Evolutionary conservation across 2,888 invertebrate genomes (phyloP).

Genomic region (Epiblema foenella): DNA sequence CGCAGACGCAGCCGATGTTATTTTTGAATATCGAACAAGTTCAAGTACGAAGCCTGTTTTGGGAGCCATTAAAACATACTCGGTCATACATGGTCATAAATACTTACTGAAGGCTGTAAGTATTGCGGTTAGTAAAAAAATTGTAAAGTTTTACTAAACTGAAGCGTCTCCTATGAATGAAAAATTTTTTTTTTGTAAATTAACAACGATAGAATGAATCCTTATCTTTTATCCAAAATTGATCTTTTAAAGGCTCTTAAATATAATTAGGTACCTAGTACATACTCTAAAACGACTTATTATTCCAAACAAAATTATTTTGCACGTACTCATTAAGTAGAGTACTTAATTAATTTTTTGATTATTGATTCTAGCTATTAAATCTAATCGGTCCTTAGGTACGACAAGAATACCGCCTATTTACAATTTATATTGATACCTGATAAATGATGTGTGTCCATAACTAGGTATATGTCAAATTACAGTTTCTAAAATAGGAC

Average conservation of each 20-base stretch:
- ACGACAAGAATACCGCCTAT: background rate
- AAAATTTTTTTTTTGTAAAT: no score
- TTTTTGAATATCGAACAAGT: constrained; percentile 74
- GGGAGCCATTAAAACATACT: background rate
- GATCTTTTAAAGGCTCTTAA: no score
- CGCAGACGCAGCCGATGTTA: constrained; percentile 61
- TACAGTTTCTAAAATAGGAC: constrained; percentile 10
- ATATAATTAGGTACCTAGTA: no score
- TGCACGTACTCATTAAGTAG: no score
- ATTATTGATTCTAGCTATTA: background rate
- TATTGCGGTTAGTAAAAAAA: background rate
- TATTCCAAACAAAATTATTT: no score
- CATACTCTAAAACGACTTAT: no score
- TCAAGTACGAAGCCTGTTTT: constrained; percentile 60
- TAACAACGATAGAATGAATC: no score
- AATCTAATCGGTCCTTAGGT: background rate
- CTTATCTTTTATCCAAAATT: no score
- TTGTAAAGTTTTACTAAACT: background rate
- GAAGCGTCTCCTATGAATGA: background rate
- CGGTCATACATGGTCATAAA: background rate
- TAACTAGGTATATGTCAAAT: constrained; percentile 12
- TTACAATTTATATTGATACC: background rate
- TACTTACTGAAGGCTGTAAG: background rate
- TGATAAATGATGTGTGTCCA: constrained; percentile 13
- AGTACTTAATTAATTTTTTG: no score